Evolutionary conservation across 2,113 vertebrate species (phyloP).

Genomic region (Grammomys dolichurus): DNA sequence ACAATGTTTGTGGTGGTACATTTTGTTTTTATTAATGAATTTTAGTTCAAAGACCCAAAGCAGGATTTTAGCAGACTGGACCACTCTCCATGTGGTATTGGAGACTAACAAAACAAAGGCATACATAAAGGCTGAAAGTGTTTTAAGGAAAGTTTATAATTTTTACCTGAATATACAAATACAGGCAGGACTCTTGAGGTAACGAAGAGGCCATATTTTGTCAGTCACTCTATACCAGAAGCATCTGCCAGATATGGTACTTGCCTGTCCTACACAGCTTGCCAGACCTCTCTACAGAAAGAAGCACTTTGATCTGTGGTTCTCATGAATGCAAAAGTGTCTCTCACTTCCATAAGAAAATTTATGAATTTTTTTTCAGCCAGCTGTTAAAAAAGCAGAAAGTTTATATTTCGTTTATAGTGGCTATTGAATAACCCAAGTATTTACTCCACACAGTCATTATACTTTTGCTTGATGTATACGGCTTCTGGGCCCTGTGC

Average conservation of each 20-base stretch:
- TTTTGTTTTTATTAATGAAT: conserved; percentile 8
- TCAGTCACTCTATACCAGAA: background rate
- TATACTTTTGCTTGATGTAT: background rate
- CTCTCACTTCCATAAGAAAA: background rate
- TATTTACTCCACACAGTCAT: background rate
- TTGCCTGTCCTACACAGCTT: background rate
- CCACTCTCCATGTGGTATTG: background rate
- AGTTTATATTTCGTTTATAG: background rate
- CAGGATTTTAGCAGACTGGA: background rate
- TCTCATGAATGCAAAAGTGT: background rate
- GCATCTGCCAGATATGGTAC: background rate
- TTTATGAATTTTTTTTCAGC: background rate
- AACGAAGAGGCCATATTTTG: background rate
- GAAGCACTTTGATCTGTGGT: background rate
- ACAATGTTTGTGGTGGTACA: background rate
- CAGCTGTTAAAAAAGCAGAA: background rate
- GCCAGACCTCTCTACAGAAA: background rate
- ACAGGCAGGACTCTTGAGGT: background rate
- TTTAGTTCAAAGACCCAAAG: conserved; percentile 18
- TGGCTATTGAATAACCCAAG: background rate
- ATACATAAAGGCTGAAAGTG: background rate
- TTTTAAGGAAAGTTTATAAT: background rate
- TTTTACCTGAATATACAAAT: background rate
- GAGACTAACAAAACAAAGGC: background rate
- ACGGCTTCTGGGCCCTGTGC: background rate